Percentiles rank a stretch among this genome's conserved stretches.
phyloP scores from a whole-genome alignment of 2,797 vertebrate species.

The Falco cherrug region DNA sequence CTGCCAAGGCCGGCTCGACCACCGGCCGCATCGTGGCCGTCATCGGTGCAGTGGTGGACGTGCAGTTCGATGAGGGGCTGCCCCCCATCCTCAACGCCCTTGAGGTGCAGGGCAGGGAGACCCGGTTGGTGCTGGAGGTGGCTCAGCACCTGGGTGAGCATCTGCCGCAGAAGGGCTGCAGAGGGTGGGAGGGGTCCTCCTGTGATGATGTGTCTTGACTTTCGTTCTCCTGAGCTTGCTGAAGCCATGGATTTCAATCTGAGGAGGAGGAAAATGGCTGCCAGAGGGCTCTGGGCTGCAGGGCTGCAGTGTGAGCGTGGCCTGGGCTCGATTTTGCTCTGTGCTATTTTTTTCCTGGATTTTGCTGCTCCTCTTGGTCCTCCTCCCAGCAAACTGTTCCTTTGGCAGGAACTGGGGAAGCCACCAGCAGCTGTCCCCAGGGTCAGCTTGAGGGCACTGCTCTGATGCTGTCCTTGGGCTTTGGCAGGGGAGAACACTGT shows the following conservation, averaged over 20 bases:
- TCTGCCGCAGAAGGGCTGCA: background rate
- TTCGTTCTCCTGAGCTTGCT: constrained; percentile 94
- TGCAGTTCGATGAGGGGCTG: constrained; percentile 95
- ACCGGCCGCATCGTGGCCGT: constrained; percentile 92
- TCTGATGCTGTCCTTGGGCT: background rate
- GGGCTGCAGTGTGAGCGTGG: background rate
- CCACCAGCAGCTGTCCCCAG: background rate
- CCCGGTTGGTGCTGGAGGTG: constrained; percentile 93
- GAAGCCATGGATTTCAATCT: constrained; percentile 83
- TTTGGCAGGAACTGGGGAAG: background rate
- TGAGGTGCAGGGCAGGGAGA: constrained; percentile 90
- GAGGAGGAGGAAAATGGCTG: constrained; percentile 77
- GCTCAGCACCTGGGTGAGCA: constrained; percentile 91
- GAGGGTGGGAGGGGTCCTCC: constrained; percentile 49
- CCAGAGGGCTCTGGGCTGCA: background rate
- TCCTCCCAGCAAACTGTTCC: background rate
- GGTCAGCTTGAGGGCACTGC: background rate
- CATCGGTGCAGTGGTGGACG: constrained; percentile 96
- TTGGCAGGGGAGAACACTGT: constrained; percentile 91
- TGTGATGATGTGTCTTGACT: constrained; percentile 84
- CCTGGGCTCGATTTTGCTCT: background rate
- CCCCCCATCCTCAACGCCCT: constrained; percentile 97
- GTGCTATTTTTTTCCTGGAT: background rate
- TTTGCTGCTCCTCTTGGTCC: background rate
- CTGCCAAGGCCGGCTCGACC: constrained; percentile 69